Evolutionary conservation across 2,113 vertebrate species (phyloP), one percentile per base, ranked within the genome.

Genomic region (Chaetura pelagica): DNA sequence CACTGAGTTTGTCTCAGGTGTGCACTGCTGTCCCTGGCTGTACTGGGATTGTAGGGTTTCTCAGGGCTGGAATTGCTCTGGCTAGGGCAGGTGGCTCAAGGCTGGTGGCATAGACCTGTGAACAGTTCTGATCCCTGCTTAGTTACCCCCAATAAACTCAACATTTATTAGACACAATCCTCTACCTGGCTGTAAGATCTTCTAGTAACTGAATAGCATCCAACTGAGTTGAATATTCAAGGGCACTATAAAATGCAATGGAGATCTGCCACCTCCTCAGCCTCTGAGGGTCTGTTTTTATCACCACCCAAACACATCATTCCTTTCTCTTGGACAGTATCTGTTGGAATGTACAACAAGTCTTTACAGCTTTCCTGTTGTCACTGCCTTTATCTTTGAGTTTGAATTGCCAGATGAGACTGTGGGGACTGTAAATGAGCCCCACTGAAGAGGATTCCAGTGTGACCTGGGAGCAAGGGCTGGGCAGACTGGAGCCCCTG

Each of bases 381-480:
- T 30, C 44, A 1, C 35, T 46, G 4, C 51, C 12, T 58, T 62
- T 24, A 21, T 38, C 71, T 71, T 17, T 24, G 71, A 29, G 27
- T n/a, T 64, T 71, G 30, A 30, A 27, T 51, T 48, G 58, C n/a
- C 29, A 6, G 44, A 20, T 48, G 64, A 15, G 7, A 1, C 2
- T 5, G 49, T 42, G 64, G 35, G n/a, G 24, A 26, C 68, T 18
- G 55, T 23, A 22, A 42, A 48, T 29, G 16, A 49, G 64, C 5
- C n/a, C 10, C 7, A 0, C 0, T 4, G 29, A 24, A 52, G 42
- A 13, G 10, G 29, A 5, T 6, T 26, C 49, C 35, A 14, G 38
- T 4, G 4, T 20, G 15, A 30, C 20, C 49, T 2, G 16, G 22
- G 51, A 4, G 7, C 3, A 5, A 24, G 20, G 35, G 35, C 1